These are phyloP conservation scores for Carposina sasakii DNA, from an alignment of 1,140 invertebrate genomes.

Conservation along the genomic window DNA sequence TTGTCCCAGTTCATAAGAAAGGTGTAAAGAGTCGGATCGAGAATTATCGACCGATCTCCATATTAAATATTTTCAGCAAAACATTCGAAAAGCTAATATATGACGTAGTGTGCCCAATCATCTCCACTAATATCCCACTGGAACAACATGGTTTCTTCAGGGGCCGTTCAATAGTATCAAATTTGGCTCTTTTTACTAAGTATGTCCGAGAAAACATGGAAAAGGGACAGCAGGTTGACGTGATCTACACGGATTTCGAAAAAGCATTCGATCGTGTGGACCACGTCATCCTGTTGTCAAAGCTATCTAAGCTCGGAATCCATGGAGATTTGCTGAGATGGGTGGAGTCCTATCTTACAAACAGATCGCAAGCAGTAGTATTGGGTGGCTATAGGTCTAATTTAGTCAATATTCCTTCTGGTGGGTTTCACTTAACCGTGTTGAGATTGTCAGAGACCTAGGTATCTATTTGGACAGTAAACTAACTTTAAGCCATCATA, in stretches of 20 bases:
- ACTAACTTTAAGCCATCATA: not conserved
- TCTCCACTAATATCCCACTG: not conserved
- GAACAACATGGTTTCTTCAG: constrained; percentile 6
- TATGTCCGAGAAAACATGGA: constrained; percentile 6
- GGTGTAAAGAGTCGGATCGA: not conserved
- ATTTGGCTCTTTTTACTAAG: not conserved
- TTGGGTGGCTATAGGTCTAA: not conserved
- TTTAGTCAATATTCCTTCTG: not conserved
- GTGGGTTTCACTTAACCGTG: not conserved
- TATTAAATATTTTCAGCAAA: not conserved
- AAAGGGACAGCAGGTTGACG: not conserved
- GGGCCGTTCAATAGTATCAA: not conserved
- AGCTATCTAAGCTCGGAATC: constrained; percentile 10
- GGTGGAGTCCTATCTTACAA: constrained; percentile 2
- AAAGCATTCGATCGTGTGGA: constrained; percentile 32
- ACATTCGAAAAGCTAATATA: not conserved
- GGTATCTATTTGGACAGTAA: not conserved
- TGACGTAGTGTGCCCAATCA: not conserved
- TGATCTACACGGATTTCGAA: constrained; percentile 28
- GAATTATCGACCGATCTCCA: not conserved
- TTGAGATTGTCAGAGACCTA: not conserved
- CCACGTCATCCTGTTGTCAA: constrained; percentile 22
- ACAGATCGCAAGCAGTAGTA: not conserved
- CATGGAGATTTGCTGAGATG: constrained; percentile 10
- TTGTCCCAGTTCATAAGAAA: not conserved